Conservation (phyloP, 2,797 vertebrate genomes). For the Anniella stebbinsi region DNA sequence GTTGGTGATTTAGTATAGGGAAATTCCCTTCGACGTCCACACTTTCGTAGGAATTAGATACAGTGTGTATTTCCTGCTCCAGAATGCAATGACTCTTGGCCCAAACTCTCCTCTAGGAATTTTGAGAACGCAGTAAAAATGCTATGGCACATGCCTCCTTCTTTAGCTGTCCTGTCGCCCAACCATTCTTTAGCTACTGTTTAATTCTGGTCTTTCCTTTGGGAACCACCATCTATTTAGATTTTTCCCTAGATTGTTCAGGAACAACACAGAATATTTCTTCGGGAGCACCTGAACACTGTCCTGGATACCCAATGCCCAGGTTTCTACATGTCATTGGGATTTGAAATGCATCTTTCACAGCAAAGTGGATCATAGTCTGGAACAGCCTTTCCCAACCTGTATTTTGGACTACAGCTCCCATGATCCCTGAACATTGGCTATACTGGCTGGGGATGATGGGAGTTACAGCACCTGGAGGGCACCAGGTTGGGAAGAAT, state of each 20-base stretch:
- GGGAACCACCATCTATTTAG: neutral
- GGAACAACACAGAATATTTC: neutral
- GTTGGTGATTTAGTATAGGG: constrained; percentile 14
- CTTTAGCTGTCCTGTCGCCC: neutral
- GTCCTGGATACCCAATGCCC: neutral
- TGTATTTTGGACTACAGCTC: neutral
- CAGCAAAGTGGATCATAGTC: neutral
- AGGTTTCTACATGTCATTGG: neutral
- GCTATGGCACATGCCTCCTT: neutral
- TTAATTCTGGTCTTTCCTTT: neutral
- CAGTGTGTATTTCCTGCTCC: neutral
- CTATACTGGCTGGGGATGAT: neutral
- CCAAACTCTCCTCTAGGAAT: neutral
- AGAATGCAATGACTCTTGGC: neutral
- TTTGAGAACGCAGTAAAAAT: neutral
- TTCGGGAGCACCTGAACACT: neutral
- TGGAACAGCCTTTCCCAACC: neutral
- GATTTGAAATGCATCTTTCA: neutral
- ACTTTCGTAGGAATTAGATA: neutral
- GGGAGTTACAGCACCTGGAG: neutral
- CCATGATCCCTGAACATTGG: neutral
- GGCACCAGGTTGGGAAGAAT: no score
- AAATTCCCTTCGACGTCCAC: constrained; percentile 16
- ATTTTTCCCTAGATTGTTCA: neutral
- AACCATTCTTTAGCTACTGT: neutral